Evolutionary conservation across 1,140 invertebrate genomes (phyloP).

Genomic region (Rhagoletis zephyria): DNA sequence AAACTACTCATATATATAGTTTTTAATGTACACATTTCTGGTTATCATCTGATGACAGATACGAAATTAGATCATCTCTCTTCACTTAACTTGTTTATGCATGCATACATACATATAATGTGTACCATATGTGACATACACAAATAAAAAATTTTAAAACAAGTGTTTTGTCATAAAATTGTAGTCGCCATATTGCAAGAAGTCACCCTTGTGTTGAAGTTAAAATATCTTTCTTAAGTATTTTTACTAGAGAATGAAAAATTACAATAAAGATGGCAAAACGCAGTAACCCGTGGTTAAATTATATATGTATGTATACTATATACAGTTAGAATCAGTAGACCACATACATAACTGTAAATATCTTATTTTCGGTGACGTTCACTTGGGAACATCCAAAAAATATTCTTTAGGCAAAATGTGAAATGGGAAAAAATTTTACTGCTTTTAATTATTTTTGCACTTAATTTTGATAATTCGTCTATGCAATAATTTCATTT

Average conservation of each 20-base stretch:
- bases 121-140: not conserved
- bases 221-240: not conserved
- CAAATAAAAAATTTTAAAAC: not conserved
- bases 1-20: not conserved
- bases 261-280: no score
- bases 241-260: not conserved
- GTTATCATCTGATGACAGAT: conserved; percentile 16
- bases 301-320: no score
- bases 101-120: not conserved
- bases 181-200: not conserved
- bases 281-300: no score
- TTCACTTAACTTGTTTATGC: not conserved
- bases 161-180: not conserved
- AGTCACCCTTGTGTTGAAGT: not conserved
- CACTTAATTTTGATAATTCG: no score
- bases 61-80: conserved; percentile 20
- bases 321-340: no score
- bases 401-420: no score
- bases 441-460: no score
- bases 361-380: no score
- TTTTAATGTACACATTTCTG: conserved; percentile 3
- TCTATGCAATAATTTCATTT: no score
- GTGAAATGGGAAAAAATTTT: no score
- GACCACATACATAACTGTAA: no score
- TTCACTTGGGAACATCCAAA: no score